A percentile compares a stretch with the other conserved stretches of the same genome.
phyloP scores from a whole-genome alignment of 2,888 invertebrate species.

The Drosophila parthenogenetica region DNA sequence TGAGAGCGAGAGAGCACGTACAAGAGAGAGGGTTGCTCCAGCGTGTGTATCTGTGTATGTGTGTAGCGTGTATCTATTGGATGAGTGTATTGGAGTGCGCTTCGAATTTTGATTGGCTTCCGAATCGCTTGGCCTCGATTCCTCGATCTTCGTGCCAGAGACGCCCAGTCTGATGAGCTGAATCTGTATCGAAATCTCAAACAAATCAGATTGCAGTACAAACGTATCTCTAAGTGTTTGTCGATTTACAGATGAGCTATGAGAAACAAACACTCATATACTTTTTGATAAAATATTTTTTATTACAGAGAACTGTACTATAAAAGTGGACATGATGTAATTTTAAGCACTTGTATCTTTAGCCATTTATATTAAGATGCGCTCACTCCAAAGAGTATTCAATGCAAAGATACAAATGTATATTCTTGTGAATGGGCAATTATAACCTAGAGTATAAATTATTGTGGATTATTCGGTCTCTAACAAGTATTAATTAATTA shows the following conservation, averaged over 20 bases:
- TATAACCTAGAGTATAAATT: too few species aligned
- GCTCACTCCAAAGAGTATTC: too few species aligned
- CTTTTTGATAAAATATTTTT: too few species aligned
- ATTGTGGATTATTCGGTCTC: too few species aligned
- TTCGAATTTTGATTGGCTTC: slow-evolving; percentile 83
- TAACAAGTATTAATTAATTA: too few species aligned
- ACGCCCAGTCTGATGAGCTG: slow-evolving; percentile 44
- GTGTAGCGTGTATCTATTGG: slow-evolving; percentile 42
- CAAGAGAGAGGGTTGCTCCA: slow-evolving; percentile 42
- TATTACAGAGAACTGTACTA: too few species aligned
- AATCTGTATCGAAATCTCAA: slow-evolving; percentile 1
- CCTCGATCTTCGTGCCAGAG: slow-evolving; percentile 37
- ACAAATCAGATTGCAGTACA: slow-evolving; percentile 3
- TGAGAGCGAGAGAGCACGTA: slow-evolving; percentile 1
- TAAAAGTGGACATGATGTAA: too few species aligned
- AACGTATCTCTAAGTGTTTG: slow-evolving; percentile 5
- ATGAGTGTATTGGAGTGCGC: slow-evolving; percentile 65
- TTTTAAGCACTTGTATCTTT: too few species aligned
- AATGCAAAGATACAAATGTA: too few species aligned
- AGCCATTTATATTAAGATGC: too few species aligned
- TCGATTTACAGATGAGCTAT: too few species aligned
- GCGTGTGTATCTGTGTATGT: slow-evolving; percentile 40
- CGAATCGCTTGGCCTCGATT: slow-evolving; percentile 60
- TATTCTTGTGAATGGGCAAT: too few species aligned
- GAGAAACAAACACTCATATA: neutral